Percentiles rank a stretch among this genome's conserved stretches.
phyloP scores from a whole-genome alignment of 2,797 vertebrate genomes.

The Nyctalus aviator region DNA sequence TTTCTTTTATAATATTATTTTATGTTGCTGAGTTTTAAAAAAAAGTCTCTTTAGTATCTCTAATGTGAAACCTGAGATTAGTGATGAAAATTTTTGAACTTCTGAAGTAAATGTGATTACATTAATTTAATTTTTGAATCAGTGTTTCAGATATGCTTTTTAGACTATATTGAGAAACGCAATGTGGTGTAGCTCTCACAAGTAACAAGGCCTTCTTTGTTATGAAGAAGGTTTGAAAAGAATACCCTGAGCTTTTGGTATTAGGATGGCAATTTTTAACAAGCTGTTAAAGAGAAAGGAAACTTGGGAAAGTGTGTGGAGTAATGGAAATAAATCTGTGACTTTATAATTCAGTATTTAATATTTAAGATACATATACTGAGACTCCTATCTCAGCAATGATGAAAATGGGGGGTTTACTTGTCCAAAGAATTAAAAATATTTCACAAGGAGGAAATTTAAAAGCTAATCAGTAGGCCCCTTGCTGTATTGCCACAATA shows the following conservation, averaged over 20 bases:
- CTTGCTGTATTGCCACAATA: neutral
- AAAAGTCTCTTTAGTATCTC: neutral
- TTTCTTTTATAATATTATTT: slow-evolving; percentile 20
- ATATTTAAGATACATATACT: neutral
- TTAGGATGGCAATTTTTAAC: neutral
- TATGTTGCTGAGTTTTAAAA: neutral
- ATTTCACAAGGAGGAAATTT: neutral
- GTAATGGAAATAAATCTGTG: neutral
- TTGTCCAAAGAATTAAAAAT: neutral
- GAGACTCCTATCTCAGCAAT: neutral
- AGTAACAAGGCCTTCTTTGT: neutral
- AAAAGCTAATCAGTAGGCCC: neutral
- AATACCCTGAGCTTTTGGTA: neutral
- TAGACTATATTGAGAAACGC: neutral
- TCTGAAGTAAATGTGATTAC: neutral
- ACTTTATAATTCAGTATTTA: neutral
- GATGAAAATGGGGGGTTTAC: neutral
- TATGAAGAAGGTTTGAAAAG: neutral
- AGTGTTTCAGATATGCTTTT: neutral
- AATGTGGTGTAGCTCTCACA: neutral
- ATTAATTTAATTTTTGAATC: slow-evolving; percentile 30
- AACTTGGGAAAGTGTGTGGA: neutral
- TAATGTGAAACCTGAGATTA: slow-evolving; percentile 31
- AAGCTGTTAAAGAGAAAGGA: neutral
- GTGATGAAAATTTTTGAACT: slow-evolving; percentile 16